Evolutionary conservation across 2,113 vertebrate species (phyloP).

Genomic region (Caracal caracal): DNA sequence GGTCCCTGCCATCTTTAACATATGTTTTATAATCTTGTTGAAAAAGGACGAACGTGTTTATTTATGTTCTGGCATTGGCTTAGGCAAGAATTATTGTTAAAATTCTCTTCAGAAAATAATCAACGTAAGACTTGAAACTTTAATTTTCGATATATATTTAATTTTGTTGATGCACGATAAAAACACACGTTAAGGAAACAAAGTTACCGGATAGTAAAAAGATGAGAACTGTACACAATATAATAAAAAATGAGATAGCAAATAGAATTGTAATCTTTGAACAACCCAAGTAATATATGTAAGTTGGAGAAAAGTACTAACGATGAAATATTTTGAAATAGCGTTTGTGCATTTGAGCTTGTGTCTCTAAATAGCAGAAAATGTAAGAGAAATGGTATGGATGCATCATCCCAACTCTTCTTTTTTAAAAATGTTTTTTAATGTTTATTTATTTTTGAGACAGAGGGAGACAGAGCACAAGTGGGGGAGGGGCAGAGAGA

Average conservation of each 20-base stretch:
- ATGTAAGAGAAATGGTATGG: neutral
- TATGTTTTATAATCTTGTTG: neutral
- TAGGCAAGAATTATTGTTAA: neutral
- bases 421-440: too few species aligned
- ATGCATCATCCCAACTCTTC: fast-evolving
- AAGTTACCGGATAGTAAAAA: neutral
- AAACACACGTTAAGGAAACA: neutral
- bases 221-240: neutral
- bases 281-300: neutral
- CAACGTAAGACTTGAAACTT: neutral
- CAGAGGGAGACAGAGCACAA: too few species aligned
- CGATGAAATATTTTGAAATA: neutral
- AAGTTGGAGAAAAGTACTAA: neutral
- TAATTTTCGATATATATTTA: neutral
- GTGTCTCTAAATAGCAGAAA: neutral
- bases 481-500: too few species aligned
- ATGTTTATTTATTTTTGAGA: too few species aligned
- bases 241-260: neutral
- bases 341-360: neutral
- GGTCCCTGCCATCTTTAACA: neutral
- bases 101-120: conserved; percentile 24
- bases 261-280: neutral
- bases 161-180: neutral
- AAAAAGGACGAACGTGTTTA: neutral
- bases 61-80: neutral